Conservation (phyloP, 2,113 vertebrate species). For the Podarcis raffonei region DNA sequence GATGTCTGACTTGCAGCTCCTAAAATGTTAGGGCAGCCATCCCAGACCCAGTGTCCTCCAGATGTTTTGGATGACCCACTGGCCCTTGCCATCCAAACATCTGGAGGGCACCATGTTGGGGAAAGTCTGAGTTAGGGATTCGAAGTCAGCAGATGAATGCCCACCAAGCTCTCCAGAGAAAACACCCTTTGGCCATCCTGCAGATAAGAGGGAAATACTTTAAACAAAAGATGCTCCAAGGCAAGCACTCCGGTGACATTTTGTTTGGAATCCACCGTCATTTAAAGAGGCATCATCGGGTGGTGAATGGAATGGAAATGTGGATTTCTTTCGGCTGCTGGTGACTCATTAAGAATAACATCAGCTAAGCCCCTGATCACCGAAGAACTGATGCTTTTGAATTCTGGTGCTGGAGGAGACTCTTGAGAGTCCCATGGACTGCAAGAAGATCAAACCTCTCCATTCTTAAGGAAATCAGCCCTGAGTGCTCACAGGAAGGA, state of each 20-base stretch:
- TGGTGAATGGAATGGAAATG: neutral
- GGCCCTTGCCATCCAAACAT: too few relatives aligned
- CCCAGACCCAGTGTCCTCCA: too few relatives aligned
- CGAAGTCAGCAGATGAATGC: conserved; percentile 1
- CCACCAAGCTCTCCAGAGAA: conserved; percentile 4
- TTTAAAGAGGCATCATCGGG: neutral
- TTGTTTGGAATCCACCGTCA: neutral
- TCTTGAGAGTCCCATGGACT: too few relatives aligned
- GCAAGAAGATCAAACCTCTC: too few relatives aligned
- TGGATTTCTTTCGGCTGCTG: neutral
- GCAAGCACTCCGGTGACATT: conserved; percentile 1
- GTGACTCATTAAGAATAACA: neutral
- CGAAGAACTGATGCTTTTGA: too few relatives aligned
- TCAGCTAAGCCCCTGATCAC: neutral
- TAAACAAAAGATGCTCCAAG: conserved; percentile 6
- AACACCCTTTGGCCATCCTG: conserved; percentile 12
- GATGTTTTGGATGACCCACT: too few relatives aligned
- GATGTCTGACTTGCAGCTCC: neutral
- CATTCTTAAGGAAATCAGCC: too few relatives aligned
- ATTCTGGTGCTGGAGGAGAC: too few relatives aligned
- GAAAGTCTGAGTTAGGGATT: neutral
- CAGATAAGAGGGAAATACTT: conserved; percentile 10
- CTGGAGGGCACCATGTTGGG: too few relatives aligned
- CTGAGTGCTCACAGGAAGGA: too few relatives aligned
- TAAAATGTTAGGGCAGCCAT: too few relatives aligned